These are phyloP conservation scores for Troides helena DNA, from an alignment of 2,888 invertebrate genomes.

Conservation along the genomic window DNA sequence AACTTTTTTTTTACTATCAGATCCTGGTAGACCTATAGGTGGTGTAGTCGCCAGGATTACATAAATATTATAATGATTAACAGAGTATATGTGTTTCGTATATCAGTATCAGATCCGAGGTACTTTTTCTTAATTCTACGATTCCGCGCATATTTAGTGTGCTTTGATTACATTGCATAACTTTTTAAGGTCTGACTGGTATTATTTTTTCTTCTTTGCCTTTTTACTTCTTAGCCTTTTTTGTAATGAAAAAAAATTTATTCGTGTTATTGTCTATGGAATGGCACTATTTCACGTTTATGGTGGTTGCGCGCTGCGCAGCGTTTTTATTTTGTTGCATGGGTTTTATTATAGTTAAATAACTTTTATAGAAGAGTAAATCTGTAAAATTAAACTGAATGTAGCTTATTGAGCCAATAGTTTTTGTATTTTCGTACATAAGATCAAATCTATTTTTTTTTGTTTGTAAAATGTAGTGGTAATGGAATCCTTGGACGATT, in stretches of 20 bases:
- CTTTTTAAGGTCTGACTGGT: too few relatives aligned
- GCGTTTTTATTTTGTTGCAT: background rate
- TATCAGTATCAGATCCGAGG: too few relatives aligned
- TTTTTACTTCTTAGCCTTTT: background rate
- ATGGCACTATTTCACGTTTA: background rate
- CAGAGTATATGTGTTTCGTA: too few relatives aligned
- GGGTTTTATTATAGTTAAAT: background rate
- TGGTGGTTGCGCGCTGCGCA: constrained; percentile 10
- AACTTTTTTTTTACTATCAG: too few relatives aligned
- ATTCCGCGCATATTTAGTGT: too few relatives aligned
- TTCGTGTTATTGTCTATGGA: background rate
- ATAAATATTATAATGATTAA: too few relatives aligned
- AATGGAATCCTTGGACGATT: constrained; percentile 74
- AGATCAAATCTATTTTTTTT: background rate
- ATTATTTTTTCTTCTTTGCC: too few relatives aligned
- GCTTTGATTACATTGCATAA: too few relatives aligned
- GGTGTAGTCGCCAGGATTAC: too few relatives aligned
- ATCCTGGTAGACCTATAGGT: too few relatives aligned
- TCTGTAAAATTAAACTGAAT: background rate
- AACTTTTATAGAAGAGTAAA: background rate
- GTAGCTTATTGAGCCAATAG: background rate
- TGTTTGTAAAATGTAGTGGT: constrained; percentile 53
- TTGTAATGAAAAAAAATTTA: background rate
- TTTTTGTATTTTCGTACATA: background rate
- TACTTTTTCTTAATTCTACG: too few relatives aligned